A percentile compares a stretch with the other conserved stretches of the same genome.
Evolutionary conservation across 2,113 vertebrate genomes (phyloP).

Genomic region (Nycticorax nycticorax): DNA sequence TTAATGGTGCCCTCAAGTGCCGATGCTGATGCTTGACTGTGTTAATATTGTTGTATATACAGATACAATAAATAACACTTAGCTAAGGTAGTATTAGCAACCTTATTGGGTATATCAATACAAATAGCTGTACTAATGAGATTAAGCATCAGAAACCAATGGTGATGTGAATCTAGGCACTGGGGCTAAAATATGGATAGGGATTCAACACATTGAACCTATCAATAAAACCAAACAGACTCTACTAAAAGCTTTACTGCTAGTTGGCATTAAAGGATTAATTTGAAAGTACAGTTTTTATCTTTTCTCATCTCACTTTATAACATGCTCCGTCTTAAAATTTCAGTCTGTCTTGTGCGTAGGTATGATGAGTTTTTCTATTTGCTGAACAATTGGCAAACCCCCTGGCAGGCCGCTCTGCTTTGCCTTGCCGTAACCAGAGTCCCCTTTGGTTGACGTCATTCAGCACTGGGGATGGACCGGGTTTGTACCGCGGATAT

Average conservation of each 20-base stretch:
- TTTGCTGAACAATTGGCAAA: background rate
- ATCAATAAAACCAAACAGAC: constrained; percentile 39
- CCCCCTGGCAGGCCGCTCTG: background rate
- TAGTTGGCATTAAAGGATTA: constrained; percentile 66
- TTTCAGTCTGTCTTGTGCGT: background rate
- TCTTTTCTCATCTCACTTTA: constrained; percentile 56
- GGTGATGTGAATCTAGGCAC: constrained; percentile 20
- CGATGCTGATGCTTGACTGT: constrained; percentile 69
- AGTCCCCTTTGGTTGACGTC: background rate
- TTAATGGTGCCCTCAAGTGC: constrained; percentile 80
- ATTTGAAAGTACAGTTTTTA: constrained; percentile 57
- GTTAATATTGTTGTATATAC: constrained; percentile 80
- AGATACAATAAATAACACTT: constrained; percentile 81
- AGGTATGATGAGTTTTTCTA: background rate
- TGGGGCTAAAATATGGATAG: constrained; percentile 22
- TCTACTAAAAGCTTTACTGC: constrained; percentile 66
- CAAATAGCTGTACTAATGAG: constrained; percentile 73
- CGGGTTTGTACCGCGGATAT: background rate
- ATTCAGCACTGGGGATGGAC: background rate
- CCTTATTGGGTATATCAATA: constrained; percentile 69
- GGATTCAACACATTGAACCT: constrained; percentile 19
- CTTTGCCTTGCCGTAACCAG: background rate
- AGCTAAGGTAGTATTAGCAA: constrained; percentile 69
- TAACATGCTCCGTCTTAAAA: constrained; percentile 15
- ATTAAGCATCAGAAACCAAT: constrained; percentile 69